Percentiles rank a stretch among this genome's conserved stretches.
phyloP scores from a whole-genome alignment of 2,113 vertebrate species.

The Gambusia holbrooki region DNA sequence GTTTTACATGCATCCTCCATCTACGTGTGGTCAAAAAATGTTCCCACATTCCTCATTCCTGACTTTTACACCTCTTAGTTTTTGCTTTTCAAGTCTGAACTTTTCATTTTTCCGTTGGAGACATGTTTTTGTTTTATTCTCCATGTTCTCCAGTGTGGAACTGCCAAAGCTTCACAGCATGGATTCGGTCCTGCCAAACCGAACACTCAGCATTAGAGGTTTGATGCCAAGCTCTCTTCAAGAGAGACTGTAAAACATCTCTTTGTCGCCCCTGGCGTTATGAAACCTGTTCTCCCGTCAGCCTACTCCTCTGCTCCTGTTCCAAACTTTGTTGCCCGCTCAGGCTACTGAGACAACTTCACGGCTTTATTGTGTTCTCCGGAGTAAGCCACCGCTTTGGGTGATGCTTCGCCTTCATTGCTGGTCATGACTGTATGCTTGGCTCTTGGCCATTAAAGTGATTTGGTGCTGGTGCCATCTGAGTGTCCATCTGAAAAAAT shows the following conservation, averaged over 20 bases:
- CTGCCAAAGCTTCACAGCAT: not conserved
- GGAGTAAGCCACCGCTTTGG: not conserved
- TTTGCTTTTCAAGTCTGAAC: not conserved
- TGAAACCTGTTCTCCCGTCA: not conserved
- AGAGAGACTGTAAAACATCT: not conserved
- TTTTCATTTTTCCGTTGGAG: not conserved
- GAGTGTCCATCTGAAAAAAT: not conserved
- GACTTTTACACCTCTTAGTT: not conserved
- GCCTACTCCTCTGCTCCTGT: not conserved
- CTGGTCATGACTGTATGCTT: not conserved
- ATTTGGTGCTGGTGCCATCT: not conserved
- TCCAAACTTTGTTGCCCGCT: not conserved
- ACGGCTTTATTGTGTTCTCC: not conserved
- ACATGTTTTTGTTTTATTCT: not conserved
- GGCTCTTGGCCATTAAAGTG: not conserved
- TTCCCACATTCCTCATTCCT: not conserved
- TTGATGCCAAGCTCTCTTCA: not conserved
- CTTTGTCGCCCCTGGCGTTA: not conserved
- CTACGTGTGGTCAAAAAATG: no score
- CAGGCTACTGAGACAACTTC: not conserved
- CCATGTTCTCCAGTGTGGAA: not conserved
- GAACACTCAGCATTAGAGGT: not conserved
- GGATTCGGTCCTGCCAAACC: not conserved
- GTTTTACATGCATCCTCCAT: no score
- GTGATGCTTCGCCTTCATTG: not conserved